phyloP scores from a whole-genome alignment of 2,113 vertebrate species.

The Rhinopithecus roxellana region DNA sequence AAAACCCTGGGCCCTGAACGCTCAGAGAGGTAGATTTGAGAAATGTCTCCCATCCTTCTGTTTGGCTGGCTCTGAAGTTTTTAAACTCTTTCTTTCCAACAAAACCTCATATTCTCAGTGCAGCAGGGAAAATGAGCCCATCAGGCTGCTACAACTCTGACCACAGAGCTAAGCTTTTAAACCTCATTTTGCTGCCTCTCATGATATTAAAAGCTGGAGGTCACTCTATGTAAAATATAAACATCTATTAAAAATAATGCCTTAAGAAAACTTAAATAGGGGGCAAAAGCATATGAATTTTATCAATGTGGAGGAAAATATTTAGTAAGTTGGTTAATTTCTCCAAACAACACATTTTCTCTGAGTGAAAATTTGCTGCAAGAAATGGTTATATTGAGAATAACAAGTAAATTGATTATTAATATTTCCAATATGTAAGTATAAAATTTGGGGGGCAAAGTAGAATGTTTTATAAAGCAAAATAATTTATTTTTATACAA shows the following conservation, averaged over 20 bases:
- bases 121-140: no score
- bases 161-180: neutral
- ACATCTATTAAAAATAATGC: neutral
- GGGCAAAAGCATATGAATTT: neutral
- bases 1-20: no score
- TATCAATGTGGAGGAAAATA: neutral
- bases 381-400: neutral
- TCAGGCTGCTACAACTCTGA: neutral
- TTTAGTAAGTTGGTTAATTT: slow-evolving; percentile 19
- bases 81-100: no score
- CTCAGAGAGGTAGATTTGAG: no score
- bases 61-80: no score
- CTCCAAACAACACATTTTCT: neutral
- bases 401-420: neutral
- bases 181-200: neutral
- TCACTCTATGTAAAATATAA: neutral
- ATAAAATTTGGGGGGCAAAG: neutral
- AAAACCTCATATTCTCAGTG: no score
- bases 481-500: neutral
- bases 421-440: neutral
- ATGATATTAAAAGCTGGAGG: neutral
- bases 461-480: neutral
- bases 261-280: neutral
- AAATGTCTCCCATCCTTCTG: no score
- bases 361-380: neutral